Conservation (phyloP, 1,140 invertebrate genomes). For the honey bee (Apis mellifera) region DNA sequence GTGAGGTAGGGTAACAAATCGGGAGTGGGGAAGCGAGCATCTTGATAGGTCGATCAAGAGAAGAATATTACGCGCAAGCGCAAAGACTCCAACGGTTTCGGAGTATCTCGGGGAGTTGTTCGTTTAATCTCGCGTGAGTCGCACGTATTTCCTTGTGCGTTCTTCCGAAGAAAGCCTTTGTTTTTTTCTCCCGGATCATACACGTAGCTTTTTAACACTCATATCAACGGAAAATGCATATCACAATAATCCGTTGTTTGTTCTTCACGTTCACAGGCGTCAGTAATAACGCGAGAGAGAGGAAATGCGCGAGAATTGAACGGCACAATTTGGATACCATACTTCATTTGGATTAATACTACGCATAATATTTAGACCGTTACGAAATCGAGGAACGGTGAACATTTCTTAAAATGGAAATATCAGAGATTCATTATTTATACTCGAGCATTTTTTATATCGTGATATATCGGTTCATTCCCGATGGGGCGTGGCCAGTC, state of each 20-base stretch:
- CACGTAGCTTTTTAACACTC: constrained; percentile 20
- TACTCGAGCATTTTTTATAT: not conserved
- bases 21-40: constrained; percentile 49
- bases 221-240: constrained; percentile 41
- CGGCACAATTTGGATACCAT: constrained; percentile 30
- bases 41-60: constrained; percentile 45
- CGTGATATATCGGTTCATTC: constrained; percentile 26
- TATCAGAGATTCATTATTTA: not conserved
- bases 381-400: constrained; percentile 34
- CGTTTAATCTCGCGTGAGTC: constrained; percentile 78
- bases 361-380: constrained; percentile 31
- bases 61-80: constrained; percentile 66
- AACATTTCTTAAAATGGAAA: constrained; percentile 16
- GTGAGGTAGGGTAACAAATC: constrained; percentile 44
- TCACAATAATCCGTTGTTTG: constrained; percentile 40
- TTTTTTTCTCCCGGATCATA: constrained; percentile 21
- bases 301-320: constrained; percentile 23
- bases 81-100: constrained; percentile 59
- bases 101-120: constrained; percentile 75
- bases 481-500: constrained; percentile 46
- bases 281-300: constrained; percentile 12
- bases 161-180: constrained; percentile 46
- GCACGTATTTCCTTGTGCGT: constrained; percentile 69
- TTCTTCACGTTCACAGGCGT: constrained; percentile 27
- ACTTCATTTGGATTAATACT: constrained; percentile 42